A percentile compares a stretch with the other conserved stretches of the same genome.
Evolutionary conservation across 2,113 vertebrate species (phyloP).

Genomic region (Merops nubicus): DNA sequence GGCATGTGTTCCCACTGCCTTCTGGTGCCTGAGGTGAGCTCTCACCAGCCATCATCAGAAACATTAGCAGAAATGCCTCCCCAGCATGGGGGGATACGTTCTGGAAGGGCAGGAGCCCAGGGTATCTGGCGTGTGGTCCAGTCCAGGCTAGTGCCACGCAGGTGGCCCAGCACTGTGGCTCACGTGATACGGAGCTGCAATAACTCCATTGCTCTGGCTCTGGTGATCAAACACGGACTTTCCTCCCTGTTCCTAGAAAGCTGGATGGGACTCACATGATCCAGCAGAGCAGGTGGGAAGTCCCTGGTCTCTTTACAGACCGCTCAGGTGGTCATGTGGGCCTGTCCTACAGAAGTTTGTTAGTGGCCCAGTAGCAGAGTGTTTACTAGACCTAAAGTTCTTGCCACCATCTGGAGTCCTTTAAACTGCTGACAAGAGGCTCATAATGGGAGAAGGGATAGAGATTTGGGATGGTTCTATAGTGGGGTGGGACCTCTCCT

Average conservation of each 20-base stretch:
- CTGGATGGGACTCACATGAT: not conserved
- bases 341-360: not conserved
- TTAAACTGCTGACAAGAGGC: not conserved
- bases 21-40: not conserved
- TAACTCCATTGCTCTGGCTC: not conserved
- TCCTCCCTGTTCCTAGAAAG: not conserved
- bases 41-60: rapidly evolving
- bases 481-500: not conserved
- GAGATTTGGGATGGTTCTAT: not conserved
- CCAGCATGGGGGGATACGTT: not conserved
- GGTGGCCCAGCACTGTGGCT: not conserved
- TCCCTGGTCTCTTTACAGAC: not conserved
- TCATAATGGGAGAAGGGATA: not conserved
- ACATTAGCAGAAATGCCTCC: not conserved
- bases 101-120: not conserved
- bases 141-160: not conserved
- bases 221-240: not conserved
- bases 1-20: not conserved
- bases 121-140: rapidly evolving
- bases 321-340: not conserved
- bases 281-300: not conserved
- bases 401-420: not conserved
- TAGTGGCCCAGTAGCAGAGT: not conserved
- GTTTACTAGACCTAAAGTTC: not conserved
- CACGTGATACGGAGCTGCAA: not conserved